Conservation (phyloP, 2,888 invertebrate species). For the Tethea ocularis region DNA sequence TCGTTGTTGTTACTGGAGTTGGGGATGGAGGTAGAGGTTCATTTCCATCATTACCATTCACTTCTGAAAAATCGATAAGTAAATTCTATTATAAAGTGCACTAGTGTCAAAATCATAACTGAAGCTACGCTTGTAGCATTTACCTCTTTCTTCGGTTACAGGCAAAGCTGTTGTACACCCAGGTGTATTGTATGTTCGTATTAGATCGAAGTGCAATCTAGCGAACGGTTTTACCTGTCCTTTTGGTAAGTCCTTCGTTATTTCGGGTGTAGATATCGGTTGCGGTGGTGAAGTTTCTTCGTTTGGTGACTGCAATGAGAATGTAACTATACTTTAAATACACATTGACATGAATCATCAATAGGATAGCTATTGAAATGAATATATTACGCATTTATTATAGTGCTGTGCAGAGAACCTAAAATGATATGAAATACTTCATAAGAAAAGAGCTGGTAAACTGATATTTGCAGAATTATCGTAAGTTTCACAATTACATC, state of each 20-base stretch:
- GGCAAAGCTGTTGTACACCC: slow-evolving; percentile 36
- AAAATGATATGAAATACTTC: too few relatives aligned
- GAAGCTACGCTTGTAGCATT: neutral
- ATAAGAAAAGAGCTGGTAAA: too few relatives aligned
- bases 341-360: too few relatives aligned
- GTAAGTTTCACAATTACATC: too few relatives aligned
- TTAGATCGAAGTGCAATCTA: slow-evolving; percentile 55
- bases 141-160: slow-evolving; percentile 29
- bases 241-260: slow-evolving; percentile 43
- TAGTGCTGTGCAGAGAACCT: too few relatives aligned
- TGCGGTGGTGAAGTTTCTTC: slow-evolving; percentile 72
- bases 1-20: neutral
- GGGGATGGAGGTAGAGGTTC: neutral
- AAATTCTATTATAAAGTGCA: neutral
- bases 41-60: slow-evolving; percentile 8
- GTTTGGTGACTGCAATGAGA: slow-evolving; percentile 60
- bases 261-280: slow-evolving; percentile 54
- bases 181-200: slow-evolving; percentile 61
- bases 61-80: neutral
- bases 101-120: neutral
- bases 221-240: slow-evolving; percentile 65
- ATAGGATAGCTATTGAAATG: too few relatives aligned
- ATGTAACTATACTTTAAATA: neutral
- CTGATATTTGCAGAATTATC: too few relatives aligned
- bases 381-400: too few relatives aligned